Evolutionary conservation across 2,888 invertebrate genomes (phyloP).

Genomic region (Shargacucullia verbasci): DNA sequence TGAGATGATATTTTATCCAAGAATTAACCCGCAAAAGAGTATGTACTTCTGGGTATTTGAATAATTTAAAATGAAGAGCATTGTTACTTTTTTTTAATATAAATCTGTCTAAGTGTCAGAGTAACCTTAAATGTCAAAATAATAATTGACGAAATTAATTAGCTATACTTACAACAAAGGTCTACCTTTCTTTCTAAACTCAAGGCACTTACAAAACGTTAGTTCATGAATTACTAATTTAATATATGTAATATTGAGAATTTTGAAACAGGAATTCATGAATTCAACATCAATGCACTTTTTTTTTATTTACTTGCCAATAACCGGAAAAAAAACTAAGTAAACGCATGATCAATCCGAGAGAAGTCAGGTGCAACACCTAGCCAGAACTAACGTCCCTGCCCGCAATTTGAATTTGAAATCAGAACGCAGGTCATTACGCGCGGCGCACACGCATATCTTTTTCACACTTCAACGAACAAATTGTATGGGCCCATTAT

Average conservation of each 20-base stretch:
- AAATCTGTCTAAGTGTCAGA: too few species aligned
- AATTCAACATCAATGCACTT: not conserved
- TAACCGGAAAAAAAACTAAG: slow-evolving; percentile 2
- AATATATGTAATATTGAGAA: too few species aligned
- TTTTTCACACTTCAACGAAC: slow-evolving; percentile 63
- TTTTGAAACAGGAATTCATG: too few species aligned
- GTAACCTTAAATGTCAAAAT: too few species aligned
- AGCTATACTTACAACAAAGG: too few species aligned
- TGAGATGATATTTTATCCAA: slow-evolving; percentile 12
- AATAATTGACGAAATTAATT: too few species aligned
- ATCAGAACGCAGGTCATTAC: slow-evolving; percentile 60
- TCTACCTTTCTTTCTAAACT: too few species aligned
- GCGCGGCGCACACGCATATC: slow-evolving; percentile 56
- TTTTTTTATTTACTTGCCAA: not conserved
- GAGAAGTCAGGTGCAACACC: slow-evolving; percentile 42
- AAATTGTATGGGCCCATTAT: slow-evolving; percentile 52
- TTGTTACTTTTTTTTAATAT: too few species aligned
- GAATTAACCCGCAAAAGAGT: not conserved
- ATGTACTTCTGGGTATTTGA: not conserved
- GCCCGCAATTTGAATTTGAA: slow-evolving; percentile 62
- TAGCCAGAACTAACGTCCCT: slow-evolving; percentile 36
- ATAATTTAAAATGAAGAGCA: not conserved
- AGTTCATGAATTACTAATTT: too few species aligned
- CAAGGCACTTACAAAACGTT: too few species aligned
- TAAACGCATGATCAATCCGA: slow-evolving; percentile 8